Evolutionary conservation across 2,113 vertebrate genomes (phyloP), one percentile per base, ranked within the genome.

Genomic region (Vimba vimba): DNA sequence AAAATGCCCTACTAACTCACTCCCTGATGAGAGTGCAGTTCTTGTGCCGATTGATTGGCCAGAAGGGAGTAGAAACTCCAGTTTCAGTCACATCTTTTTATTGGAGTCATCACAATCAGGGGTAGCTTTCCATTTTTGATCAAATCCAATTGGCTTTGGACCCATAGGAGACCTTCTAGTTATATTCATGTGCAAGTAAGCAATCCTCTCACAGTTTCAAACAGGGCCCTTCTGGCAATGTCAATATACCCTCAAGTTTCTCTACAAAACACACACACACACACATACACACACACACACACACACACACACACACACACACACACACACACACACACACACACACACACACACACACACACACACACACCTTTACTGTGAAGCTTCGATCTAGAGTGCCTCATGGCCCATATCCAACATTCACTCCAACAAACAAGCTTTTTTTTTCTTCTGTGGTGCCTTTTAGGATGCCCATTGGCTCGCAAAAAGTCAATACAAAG

Each of bases 201-300:
- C 91, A 90, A 55, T 83, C 75, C 88, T 91, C 21, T 86, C 87
- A 88, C 78, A 86, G 77, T 83, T 86, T 91, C 87, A 79, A 71
- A 86, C 39, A 90, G 88, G 87, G 74, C 88, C 91, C 93, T 91
- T 88, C 85, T 87, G 90, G 92, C 90, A 89, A 90, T 90, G 85
- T 93, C 92, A 91, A 93, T 93, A 92, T 91, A 89, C 87, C 90
- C 91, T 85, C 73, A 87, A 90, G 89, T 90, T 94, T 88, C 82
- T 13, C 45, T 57, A 66, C 30, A 23, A 86, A 86, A 88, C 88
- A 84, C 89, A 88, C 74, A 27, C 85, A 47, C 85, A 47, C 47
- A 47, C 74, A 36, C 33, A 76, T 82, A 47, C 47, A 47, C 74
- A 36, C 33, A 76, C 83, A 81, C 69, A n/a, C n/a, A n/a, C n/a